A percentile compares a stretch with the other conserved stretches of the same genome.
phyloP scores from a whole-genome alignment of 2,113 vertebrate species.

The Marmota flaviventris region DNA sequence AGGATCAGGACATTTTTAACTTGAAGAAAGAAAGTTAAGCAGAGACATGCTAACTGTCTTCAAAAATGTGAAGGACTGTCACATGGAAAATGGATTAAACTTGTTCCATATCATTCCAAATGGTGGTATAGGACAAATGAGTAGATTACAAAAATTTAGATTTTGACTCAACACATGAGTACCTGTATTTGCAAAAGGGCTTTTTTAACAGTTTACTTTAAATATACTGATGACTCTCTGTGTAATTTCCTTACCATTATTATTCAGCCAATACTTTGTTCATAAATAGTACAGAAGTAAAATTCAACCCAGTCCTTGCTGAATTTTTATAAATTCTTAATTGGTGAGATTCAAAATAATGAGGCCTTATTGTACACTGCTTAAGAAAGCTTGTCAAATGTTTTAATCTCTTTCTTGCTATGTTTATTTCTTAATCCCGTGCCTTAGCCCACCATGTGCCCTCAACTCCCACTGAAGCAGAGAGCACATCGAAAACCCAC shows the following conservation, averaged over 20 bases:
- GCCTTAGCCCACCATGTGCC: slow-evolving; percentile 67
- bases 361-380: slow-evolving; percentile 57
- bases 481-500: slow-evolving; percentile 66
- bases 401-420: slow-evolving; percentile 73
- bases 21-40: slow-evolving; percentile 31
- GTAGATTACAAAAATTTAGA: neutral
- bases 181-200: slow-evolving; percentile 27
- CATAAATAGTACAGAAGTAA: slow-evolving; percentile 72
- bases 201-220: slow-evolving; percentile 53
- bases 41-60: slow-evolving; percentile 10
- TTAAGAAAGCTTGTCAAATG: slow-evolving; percentile 68
- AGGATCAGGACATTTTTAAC: slow-evolving; percentile 8
- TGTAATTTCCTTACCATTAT: slow-evolving; percentile 64
- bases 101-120: slow-evolving; percentile 1
- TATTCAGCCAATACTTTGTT: slow-evolving; percentile 65
- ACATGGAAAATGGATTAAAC: neutral
- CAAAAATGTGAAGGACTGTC: slow-evolving; percentile 43
- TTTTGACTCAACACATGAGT: slow-evolving; percentile 54
- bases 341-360: slow-evolving; percentile 76
- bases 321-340: slow-evolving; percentile 78
- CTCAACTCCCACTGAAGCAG: slow-evolving; percentile 71
- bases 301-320: slow-evolving; percentile 68
- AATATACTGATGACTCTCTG: slow-evolving; percentile 36
- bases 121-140: neutral
- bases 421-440: slow-evolving; percentile 74